Evolutionary conservation across 2,888 invertebrate species (phyloP), one percentile per base, ranked within the genome.

Genomic region (Torymus aiolomorphi): DNA sequence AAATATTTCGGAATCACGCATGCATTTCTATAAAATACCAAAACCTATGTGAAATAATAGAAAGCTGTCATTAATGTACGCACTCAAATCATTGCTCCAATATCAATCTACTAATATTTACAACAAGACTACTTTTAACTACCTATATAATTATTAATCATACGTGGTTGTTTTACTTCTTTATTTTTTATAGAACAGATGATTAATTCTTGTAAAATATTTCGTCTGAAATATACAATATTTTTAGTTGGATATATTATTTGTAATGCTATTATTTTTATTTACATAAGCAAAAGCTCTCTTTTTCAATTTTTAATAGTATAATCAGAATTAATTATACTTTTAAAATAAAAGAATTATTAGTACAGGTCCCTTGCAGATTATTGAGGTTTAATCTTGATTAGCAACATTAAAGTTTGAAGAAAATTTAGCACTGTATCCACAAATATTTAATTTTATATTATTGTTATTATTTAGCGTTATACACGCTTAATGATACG

Each of bases 81-180:
- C 42, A 42, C 42, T 42, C 8, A 67, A 24, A 49, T 5, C n/a
- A 61, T 18, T n/a, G n/a, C 13, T 14, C 3, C 20, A 51, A 51
- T 24, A 20, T 51, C n/a, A 61, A 24, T 51, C 14, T 71, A 24
- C 14, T 51, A 4, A 18, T 8, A 49, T 18, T 13, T 20, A 16
- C 20, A 51, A 59, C 20, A 59, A 61, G 11, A 71, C 49, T 61
- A 51, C 20, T 63, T 20, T 12, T 51, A 51, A 51, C 42, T 72
- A 72, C 72, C 72, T 63, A 72, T 63, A 31, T 62, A 51, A 14
- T 63, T 72, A 31, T 72, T 31, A 24, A 51, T 54, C 72, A 63
- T 63, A 63, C 31, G 31, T 52, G 18, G 11, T 72, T 20, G 20
- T 42, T 16, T 52, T 72, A 54, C 51, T 31, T 72, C 31, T 49